phyloP scores from a whole-genome alignment of 2,888 invertebrate genomes.

The Acleris cristana region DNA sequence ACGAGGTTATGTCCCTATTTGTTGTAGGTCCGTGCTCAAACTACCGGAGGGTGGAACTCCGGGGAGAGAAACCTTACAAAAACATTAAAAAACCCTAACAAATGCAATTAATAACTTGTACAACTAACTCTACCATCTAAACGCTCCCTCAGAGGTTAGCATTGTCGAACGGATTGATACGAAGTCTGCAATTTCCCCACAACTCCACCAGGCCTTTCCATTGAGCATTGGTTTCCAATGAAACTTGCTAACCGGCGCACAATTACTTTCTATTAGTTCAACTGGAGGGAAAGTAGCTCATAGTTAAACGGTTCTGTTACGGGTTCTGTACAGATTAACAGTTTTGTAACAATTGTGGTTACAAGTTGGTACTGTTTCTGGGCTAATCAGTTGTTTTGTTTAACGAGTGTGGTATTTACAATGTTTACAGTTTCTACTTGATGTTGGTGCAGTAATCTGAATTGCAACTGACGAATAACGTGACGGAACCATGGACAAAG shows the following conservation, averaged over 20 bases:
- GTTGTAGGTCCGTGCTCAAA: too few relatives aligned
- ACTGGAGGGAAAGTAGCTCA: slow-evolving; percentile 9
- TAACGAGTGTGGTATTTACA: too few relatives aligned
- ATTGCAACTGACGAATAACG: too few relatives aligned
- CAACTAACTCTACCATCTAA: slow-evolving; percentile 41
- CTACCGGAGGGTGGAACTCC: too few relatives aligned
- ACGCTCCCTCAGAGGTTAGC: slow-evolving; percentile 49
- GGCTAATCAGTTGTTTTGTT: neutral
- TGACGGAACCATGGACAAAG: too few relatives aligned
- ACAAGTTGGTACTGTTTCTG: neutral
- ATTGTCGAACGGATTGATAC: slow-evolving; percentile 63
- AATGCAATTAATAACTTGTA: neutral
- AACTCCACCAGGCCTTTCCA: slow-evolving; percentile 52
- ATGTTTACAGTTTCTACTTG: too few relatives aligned
- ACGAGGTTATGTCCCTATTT: too few relatives aligned
- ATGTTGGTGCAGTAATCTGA: too few relatives aligned
- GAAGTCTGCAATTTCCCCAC: slow-evolving; percentile 65
- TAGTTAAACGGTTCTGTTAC: slow-evolving; percentile 6
- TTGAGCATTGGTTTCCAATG: slow-evolving; percentile 23
- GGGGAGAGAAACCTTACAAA: too few relatives aligned
- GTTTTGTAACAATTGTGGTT: neutral
- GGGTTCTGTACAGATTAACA: neutral
- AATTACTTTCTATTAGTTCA: slow-evolving; percentile 23
- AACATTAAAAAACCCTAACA: too few relatives aligned
- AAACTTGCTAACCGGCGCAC: slow-evolving; percentile 27